Evolutionary conservation across 2,888 invertebrate species (phyloP).

Genomic region (Drosophila pseudotalamancana): DNA sequence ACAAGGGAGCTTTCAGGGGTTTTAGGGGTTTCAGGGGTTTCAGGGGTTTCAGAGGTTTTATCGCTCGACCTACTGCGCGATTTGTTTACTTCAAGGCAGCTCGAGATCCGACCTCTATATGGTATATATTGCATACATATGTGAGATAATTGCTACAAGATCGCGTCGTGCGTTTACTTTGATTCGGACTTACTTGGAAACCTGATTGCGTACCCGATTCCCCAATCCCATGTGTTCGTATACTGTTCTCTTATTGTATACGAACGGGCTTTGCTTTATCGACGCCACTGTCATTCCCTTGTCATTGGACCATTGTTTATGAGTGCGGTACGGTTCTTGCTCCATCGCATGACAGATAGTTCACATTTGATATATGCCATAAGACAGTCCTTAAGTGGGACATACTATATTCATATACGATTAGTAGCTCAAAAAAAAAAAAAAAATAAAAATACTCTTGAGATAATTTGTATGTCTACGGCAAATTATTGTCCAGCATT

Average conservation of each 20-base stretch:
- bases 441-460: not conserved
- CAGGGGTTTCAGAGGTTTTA: constrained; percentile 39
- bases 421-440: constrained; percentile 5
- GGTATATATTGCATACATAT: constrained; percentile 8
- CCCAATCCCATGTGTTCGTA: not conserved
- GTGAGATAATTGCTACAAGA: constrained; percentile 54
- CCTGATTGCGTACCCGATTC: constrained; percentile 21
- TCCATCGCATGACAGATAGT: constrained; percentile 43
- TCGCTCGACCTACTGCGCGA: constrained; percentile 64
- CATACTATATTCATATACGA: not conserved
- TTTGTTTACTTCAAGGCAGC: constrained; percentile 61
- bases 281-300: constrained; percentile 60
- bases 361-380: constrained; percentile 40
- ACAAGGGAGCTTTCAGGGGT: not conserved
- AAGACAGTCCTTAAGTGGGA: constrained; percentile 15
- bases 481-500: not conserved
- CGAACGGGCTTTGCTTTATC: constrained; percentile 58
- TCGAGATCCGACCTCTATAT: constrained; percentile 28
- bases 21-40: not conserved
- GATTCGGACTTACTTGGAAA: constrained; percentile 49
- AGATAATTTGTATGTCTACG: not conserved
- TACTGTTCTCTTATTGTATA: constrained; percentile 31
- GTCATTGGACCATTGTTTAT: constrained; percentile 72
- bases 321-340: constrained; percentile 24
- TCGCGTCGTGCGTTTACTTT: constrained; percentile 51